Evolutionary conservation across 2,797 vertebrate genomes (phyloP).

Genomic region (Graptemys geographica): DNA sequence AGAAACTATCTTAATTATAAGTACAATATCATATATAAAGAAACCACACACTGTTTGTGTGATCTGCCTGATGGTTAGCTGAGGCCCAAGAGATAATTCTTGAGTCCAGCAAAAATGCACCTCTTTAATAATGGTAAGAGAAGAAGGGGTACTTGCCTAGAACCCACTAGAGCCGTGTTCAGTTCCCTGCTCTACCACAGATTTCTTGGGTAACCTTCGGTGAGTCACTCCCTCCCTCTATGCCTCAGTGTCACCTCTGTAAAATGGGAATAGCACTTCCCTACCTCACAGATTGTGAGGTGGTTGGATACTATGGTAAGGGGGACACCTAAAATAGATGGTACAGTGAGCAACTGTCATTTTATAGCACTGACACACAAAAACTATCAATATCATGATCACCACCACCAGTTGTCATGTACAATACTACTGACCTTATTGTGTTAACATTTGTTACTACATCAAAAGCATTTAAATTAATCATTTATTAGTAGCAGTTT

Average conservation of each 20-base stretch:
- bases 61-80: not conserved
- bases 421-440: not conserved
- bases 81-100: not conserved
- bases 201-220: not conserved
- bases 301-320: not conserved
- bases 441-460: not conserved
- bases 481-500: not conserved
- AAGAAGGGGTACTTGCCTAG: not conserved
- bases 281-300: not conserved
- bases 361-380: not conserved
- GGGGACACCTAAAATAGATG: not conserved
- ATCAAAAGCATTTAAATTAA: not conserved
- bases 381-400: not conserved
- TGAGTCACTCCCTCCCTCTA: not conserved
- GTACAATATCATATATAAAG: not conserved
- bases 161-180: not conserved
- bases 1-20: not conserved
- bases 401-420: not conserved
- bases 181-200: not conserved
- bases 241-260: not conserved
- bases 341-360: not conserved
- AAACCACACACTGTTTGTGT: not conserved
- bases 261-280: not conserved
- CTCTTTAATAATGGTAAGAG: not conserved
- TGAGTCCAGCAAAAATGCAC: conserved; percentile 17